Evolutionary conservation across 2,888 invertebrate species (phyloP).

Genomic region (Ornithoptera alexandrae): DNA sequence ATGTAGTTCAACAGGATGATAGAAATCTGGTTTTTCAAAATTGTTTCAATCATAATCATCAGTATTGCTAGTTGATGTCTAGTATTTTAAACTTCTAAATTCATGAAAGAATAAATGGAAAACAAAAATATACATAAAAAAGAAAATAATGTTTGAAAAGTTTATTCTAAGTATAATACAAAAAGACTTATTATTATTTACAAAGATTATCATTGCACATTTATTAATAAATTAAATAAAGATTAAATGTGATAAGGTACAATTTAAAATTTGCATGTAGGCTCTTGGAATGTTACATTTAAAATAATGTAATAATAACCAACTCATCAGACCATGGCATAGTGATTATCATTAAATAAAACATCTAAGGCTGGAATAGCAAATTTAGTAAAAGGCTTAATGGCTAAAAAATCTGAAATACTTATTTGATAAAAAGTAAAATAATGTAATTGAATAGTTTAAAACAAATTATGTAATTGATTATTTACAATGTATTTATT

Average conservation of each 20-base stretch:
- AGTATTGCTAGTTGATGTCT: no score
- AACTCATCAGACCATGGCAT: conserved; percentile 11
- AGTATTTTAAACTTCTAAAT: no score
- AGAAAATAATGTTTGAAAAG: conserved; percentile 2
- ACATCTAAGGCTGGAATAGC: neutral
- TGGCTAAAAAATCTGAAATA: neutral
- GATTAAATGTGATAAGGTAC: conserved; percentile 24
- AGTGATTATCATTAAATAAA: neutral
- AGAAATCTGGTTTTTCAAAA: no score
- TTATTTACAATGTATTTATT: neutral
- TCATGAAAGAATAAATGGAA: no score
- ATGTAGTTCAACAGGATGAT: no score
- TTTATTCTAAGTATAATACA: conserved; percentile 20
- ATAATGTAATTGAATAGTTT: no score
- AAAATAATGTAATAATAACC: conserved; percentile 23
- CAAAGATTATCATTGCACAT: conserved; percentile 32
- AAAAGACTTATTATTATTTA: conserved; percentile 34
- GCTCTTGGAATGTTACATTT: conserved; percentile 47
- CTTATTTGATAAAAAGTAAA: no score
- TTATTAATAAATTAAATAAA: conserved; percentile 9
- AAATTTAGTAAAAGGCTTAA: neutral
- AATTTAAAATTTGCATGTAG: conserved; percentile 18
- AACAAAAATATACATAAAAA: neutral
- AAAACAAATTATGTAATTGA: neutral
- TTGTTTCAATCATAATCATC: no score